Conservation (phyloP, 2,888 invertebrate species). For the Camponotus fellah region DNA sequence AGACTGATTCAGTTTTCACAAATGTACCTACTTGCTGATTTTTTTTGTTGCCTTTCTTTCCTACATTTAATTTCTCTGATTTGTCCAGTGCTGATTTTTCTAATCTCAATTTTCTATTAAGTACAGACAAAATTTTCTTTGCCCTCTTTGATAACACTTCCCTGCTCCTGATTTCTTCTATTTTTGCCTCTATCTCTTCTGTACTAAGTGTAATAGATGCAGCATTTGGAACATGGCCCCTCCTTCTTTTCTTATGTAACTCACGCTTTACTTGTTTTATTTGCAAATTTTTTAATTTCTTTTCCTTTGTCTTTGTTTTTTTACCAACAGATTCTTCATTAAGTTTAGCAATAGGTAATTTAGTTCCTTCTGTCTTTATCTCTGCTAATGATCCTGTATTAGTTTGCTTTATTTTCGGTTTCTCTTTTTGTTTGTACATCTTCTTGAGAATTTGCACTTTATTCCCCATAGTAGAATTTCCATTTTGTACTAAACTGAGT, state of each 20-base stretch:
- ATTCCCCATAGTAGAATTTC: conserved; percentile 7
- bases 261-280: neutral
- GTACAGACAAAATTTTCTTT: conserved; percentile 68
- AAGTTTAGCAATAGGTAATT: neutral
- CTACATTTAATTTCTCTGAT: conserved; percentile 35
- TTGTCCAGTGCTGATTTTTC: conserved; percentile 25
- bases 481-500: conserved; percentile 51
- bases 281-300: neutral
- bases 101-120: conserved; percentile 73
- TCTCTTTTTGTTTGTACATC: conserved; percentile 34
- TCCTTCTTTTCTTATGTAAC: neutral
- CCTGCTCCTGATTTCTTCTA: conserved; percentile 72
- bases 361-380: conserved; percentile 42
- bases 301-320: conserved; percentile 25
- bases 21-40: neutral
- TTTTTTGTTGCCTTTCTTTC: conserved; percentile 11
- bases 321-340: neutral
- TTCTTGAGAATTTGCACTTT: conserved; percentile 4
- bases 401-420: conserved; percentile 2
- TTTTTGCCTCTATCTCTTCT: conserved; percentile 70
- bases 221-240: neutral
- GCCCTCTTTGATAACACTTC: conserved; percentile 74
- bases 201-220: conserved; percentile 15
- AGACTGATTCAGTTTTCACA: neutral
- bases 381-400: conserved; percentile 12